phyloP scores from a whole-genome alignment of 2,113 vertebrate species.

The Trochalopteron elliotii region DNA sequence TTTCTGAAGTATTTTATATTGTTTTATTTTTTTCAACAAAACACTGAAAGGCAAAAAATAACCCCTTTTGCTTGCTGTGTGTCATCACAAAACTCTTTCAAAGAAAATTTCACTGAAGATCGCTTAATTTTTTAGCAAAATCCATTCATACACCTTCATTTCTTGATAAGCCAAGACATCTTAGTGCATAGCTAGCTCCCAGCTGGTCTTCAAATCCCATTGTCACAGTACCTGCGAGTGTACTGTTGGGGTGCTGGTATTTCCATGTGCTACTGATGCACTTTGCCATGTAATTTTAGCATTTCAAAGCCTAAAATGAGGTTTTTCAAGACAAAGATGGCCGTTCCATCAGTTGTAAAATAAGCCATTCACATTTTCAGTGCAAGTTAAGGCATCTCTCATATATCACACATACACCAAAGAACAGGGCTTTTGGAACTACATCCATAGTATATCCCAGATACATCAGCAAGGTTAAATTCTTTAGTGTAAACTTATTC shows the following conservation, averaged over 20 bases:
- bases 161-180: background rate
- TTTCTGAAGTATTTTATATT: background rate
- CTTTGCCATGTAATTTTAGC: background rate
- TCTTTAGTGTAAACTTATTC: background rate
- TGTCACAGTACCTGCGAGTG: background rate
- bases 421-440: background rate
- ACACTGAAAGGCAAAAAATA: background rate
- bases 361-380: background rate
- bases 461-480: background rate
- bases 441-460: background rate
- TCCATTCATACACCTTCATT: background rate
- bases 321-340: background rate
- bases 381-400: background rate
- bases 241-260: background rate
- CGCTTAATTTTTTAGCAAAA: background rate
- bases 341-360: background rate
- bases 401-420: background rate
- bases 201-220: background rate
- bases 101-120: background rate
- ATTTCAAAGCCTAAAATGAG: background rate
- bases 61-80: rapidly evolving
- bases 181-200: background rate
- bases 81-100: background rate
- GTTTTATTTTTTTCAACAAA: background rate
- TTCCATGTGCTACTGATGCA: background rate